Base-by-base conservation (phyloP, 1,140 invertebrate genomes). In the Lerema accius region DNA sequence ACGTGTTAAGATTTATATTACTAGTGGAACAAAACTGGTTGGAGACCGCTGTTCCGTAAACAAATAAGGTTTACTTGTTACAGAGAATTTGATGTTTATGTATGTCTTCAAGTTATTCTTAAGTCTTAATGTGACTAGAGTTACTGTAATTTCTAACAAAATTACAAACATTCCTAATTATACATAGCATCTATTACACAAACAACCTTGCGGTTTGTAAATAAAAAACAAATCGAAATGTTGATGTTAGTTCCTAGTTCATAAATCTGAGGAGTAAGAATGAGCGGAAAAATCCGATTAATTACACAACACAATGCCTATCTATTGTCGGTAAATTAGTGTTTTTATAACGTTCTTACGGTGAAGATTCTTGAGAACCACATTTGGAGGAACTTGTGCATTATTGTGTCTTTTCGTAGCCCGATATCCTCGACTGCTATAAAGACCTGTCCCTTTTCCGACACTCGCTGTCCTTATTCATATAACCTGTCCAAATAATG, bases 281-380 rank as follows among this genome's bases (percentile, higher is more conserved):
- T 23, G 17, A 58, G 40, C 43, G 53, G 53, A 58, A 58, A 58
- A 45, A 45, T 58, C 11, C 53, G 4, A 42, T 45, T 32, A 16
- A 32, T 32, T 32, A 45, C 26, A 17, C 26, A 28, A 35, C 32
- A 56, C 14, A 55, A 56, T 32, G 40, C 37, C 23, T 35, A 28
- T 56, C 40, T 17, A 39, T 53, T 53, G 49, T 39, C 14, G 14
- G 15, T 56, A 45, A 43, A 56, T 56, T 56, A 45, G 53, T 6
- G 26, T 50, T 35, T 35, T 50, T 15, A 15, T 9, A 32, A 35
- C 14, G n/a, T 50, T 10, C 13, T 16, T 50, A 2, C 1, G 35
- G 1, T 11, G 2, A 10, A 32, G 0, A 7, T 37, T 37, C 35
- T 37, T 37, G n/a, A 37, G 35, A 37, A 11, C 35, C 35, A 37